phyloP scores from a whole-genome alignment of 1,140 invertebrate species.

The Pemphigus obesinymphae region DNA sequence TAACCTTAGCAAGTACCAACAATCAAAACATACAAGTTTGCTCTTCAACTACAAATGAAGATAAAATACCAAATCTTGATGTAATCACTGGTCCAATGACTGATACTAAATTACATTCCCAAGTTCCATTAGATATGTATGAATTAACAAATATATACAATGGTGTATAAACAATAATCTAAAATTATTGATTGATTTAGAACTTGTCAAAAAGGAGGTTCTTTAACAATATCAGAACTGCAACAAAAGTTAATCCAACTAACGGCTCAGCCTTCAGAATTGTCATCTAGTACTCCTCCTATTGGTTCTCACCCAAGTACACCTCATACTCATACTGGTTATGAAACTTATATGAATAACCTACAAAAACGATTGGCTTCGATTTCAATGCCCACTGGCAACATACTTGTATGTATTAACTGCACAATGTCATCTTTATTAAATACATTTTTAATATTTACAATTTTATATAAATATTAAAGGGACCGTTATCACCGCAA shows the following conservation, averaged over 20 bases:
- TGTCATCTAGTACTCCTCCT: constrained; percentile 53
- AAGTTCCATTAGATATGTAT: constrained; percentile 7
- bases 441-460: not conserved
- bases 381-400: constrained; percentile 52
- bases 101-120: constrained; percentile 25
- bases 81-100: not conserved
- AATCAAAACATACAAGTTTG: not conserved
- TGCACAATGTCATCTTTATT: constrained; percentile 15
- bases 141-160: not conserved
- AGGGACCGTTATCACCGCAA: constrained; percentile 55
- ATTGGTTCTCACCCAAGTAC: constrained; percentile 56
- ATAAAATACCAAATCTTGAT: not conserved
- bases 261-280: constrained; percentile 55
- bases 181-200: constrained; percentile 9
- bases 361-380: constrained; percentile 60
- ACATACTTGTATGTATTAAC: constrained; percentile 49
- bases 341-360: constrained; percentile 58
- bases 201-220: constrained; percentile 47
- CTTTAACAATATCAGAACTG: constrained; percentile 56
- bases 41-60: constrained; percentile 9
- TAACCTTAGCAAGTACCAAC: constrained; percentile 16
- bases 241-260: constrained; percentile 57
- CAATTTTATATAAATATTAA: constrained; percentile 33
- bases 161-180: not conserved
- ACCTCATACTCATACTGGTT: constrained; percentile 54